Conservation (phyloP, 2,797 vertebrate species). For the Masticophis lateralis region DNA sequence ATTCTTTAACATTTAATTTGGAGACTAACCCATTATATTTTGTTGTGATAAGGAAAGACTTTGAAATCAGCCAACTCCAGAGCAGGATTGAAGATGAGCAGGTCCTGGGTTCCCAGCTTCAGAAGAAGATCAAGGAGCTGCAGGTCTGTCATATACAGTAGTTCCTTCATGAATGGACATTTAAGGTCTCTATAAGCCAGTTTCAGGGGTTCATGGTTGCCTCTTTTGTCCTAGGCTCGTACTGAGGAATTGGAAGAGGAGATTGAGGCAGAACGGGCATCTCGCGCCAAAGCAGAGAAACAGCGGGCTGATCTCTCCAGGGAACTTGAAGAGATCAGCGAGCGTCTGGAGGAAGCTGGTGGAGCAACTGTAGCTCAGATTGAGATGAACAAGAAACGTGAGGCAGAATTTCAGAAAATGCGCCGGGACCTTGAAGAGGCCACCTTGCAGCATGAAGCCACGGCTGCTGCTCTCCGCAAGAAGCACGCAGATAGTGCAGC, state of each 20-base stretch:
- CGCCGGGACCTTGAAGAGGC: slow-evolving; percentile 78
- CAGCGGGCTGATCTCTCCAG: slow-evolving; percentile 67
- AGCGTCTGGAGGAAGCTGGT: slow-evolving; percentile 70
- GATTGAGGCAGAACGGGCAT: slow-evolving; percentile 70
- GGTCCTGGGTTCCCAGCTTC: slow-evolving; percentile 63
- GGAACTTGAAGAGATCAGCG: slow-evolving; percentile 73
- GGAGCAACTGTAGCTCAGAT: slow-evolving; percentile 69
- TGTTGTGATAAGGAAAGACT: slow-evolving; percentile 76
- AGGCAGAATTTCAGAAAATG: slow-evolving; percentile 74
- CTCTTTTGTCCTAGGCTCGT: slow-evolving; percentile 56
- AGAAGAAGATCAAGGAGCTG: slow-evolving; percentile 80
- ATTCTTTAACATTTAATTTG: not conserved
- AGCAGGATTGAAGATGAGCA: slow-evolving; percentile 85
- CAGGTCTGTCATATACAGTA: slow-evolving; percentile 68
- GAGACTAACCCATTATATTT: not conserved
- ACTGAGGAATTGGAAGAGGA: slow-evolving; percentile 70
- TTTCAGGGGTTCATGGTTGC: not conserved
- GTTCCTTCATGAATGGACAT: not conserved
- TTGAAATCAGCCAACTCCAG: slow-evolving; percentile 79
- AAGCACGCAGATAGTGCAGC: slow-evolving; percentile 76
- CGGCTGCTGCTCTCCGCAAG: slow-evolving; percentile 67
- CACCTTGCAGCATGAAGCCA: slow-evolving; percentile 76
- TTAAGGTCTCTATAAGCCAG: not conserved
- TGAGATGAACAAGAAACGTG: slow-evolving; percentile 77
- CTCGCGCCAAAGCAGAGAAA: slow-evolving; percentile 71